These are phyloP conservation scores for Euspilapteryx auroguttella DNA, from an alignment of 2,888 invertebrate genomes.

Conservation along the genomic window DNA sequence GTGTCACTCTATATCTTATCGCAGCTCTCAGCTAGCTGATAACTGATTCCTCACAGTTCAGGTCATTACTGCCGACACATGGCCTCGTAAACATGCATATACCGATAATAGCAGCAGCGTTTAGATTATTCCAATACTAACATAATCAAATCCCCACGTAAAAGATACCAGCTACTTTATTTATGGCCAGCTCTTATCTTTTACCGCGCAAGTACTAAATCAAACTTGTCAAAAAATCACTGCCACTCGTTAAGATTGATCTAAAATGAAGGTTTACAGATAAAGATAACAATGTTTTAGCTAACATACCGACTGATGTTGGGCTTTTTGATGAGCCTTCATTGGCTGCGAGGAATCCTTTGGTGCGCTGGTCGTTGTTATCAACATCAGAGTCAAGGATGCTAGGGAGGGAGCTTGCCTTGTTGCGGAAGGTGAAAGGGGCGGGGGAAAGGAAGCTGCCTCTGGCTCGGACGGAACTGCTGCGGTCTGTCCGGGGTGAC, in stretches of 20 bases:
- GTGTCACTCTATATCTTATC: constrained; percentile 42
- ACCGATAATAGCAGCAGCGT: too few relatives aligned
- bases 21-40: constrained; percentile 27
- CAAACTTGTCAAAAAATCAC: too few relatives aligned
- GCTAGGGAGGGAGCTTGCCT: constrained; percentile 80
- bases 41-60: constrained; percentile 23
- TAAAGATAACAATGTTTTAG: too few relatives aligned
- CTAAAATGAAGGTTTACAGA: too few relatives aligned
- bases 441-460: constrained; percentile 62
- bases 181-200: too few relatives aligned
- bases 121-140: too few relatives aligned
- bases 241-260: too few relatives aligned
- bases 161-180: too few relatives aligned
- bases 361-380: constrained; percentile 54
- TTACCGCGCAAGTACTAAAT: too few relatives aligned
- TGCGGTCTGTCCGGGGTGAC: constrained; percentile 20
- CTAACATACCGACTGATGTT: constrained; percentile 64
- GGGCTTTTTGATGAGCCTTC: constrained; percentile 67
- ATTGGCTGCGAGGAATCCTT: constrained; percentile 36
- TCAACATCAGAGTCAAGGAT: constrained; percentile 79
- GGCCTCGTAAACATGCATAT: too few relatives aligned
- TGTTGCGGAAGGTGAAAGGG: constrained; percentile 58
- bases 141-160: too few relatives aligned
- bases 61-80: constrained; percentile 12
- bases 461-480: constrained; percentile 15